A percentile compares a stretch with the other conserved stretches of the same genome.
phyloP scores from a whole-genome alignment of 2,888 invertebrate genomes.

The Salticus scenicus region DNA sequence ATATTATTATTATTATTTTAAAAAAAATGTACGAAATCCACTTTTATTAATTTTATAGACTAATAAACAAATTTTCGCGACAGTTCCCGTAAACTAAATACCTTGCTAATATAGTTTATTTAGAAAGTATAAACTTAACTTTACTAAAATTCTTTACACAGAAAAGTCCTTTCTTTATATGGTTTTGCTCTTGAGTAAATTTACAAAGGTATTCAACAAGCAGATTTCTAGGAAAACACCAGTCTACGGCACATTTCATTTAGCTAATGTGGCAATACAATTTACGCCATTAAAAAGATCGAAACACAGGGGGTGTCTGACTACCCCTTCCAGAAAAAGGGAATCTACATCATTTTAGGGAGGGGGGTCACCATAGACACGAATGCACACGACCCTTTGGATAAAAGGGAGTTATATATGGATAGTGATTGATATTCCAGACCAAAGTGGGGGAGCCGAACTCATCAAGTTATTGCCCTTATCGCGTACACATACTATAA shows the following conservation, averaged over 20 bases:
- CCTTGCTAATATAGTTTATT: too few relatives aligned
- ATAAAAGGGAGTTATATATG: not conserved
- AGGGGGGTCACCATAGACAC: not conserved
- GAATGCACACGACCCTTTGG: not conserved
- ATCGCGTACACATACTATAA: not conserved
- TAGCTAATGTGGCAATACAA: constrained; percentile 1
- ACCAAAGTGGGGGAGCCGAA: not conserved
- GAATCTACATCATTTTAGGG: not conserved
- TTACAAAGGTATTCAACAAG: too few relatives aligned
- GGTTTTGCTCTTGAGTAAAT: too few relatives aligned
- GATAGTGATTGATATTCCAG: constrained; percentile 5
- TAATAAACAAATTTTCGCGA: too few relatives aligned
- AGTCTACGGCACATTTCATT: constrained; percentile 11
- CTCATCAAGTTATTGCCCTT: constrained; percentile 16
- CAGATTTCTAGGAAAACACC: too few relatives aligned
- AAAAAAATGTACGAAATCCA: too few relatives aligned
- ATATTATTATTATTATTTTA: too few relatives aligned
- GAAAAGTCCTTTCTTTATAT: too few relatives aligned
- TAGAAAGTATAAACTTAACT: too few relatives aligned
- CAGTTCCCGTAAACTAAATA: too few relatives aligned
- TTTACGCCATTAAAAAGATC: constrained; percentile 14
- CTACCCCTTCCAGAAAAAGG: not conserved
- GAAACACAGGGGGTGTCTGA: not conserved
- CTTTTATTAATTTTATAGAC: too few relatives aligned
- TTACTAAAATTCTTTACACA: too few relatives aligned